phyloP scores from a whole-genome alignment of 92 coral and sea anemone genomes.

The Hydrozoanthus gracilis region DNA sequence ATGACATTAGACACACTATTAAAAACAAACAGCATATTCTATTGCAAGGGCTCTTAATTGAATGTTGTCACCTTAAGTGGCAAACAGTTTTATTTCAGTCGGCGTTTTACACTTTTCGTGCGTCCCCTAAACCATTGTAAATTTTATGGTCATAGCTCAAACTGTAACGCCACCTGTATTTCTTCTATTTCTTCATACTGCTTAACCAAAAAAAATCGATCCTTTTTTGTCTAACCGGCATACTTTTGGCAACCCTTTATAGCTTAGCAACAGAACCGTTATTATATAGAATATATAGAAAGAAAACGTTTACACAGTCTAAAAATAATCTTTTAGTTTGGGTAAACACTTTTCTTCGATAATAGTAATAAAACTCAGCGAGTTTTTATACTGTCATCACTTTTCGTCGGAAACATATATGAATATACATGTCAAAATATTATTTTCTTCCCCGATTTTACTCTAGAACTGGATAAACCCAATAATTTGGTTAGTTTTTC shows the following conservation, averaged over 20 bases:
- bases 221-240: not conserved
- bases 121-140: no score
- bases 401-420: no score
- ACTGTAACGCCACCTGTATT: no score
- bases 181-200: not conserved
- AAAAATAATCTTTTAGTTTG: no score
- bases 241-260: not conserved
- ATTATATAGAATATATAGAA: not conserved
- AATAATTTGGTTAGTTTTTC: not conserved
- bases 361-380: no score
- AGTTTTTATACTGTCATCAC: no score
- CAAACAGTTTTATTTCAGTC: not conserved
- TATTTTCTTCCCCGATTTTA: no score
- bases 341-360: no score
- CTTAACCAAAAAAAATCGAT: not conserved
- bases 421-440: no score
- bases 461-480: no score
- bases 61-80: not conserved
- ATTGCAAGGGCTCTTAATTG: not conserved
- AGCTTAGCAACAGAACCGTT: conserved; percentile 3
- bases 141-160: no score
- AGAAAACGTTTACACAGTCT: not conserved
- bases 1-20: not conserved
- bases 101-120: not conserved
- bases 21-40: not conserved